Conservation (phyloP, 92 coral and sea anemone genomes). For the Scolanthus callimorphus region DNA sequence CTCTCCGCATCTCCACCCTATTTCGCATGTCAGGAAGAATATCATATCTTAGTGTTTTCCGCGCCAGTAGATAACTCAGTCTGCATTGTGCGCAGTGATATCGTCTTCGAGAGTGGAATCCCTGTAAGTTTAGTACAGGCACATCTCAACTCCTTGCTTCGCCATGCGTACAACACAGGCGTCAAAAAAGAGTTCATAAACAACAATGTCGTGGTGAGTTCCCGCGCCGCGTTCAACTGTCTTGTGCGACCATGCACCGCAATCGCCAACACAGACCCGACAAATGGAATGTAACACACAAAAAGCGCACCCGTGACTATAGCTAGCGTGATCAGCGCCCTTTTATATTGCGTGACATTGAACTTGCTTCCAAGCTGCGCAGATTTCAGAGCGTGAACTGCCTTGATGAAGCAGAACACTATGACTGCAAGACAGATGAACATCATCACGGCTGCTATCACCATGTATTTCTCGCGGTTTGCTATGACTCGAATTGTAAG, state of each 20-base stretch:
- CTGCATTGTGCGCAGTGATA: background rate
- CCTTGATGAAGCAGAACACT: slow-evolving; percentile 20
- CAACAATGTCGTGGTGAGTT: slow-evolving; percentile 12
- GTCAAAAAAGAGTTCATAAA: slow-evolving; percentile 23
- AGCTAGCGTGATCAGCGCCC: slow-evolving; percentile 9
- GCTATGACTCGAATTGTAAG: slow-evolving; percentile 19
- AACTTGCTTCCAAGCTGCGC: background rate
- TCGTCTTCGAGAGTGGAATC: background rate
- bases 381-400: slow-evolving; percentile 7
- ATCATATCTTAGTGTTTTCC: background rate
- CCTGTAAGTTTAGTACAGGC: slow-evolving; percentile 5
- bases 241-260: slow-evolving; percentile 24
- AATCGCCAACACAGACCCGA: slow-evolving; percentile 10
- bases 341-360: background rate
- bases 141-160: slow-evolving; percentile 14
- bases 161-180: slow-evolving; percentile 13
- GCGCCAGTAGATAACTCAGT: background rate
- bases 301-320: slow-evolving; percentile 3
- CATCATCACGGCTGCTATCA: slow-evolving; percentile 20
- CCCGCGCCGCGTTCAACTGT: slow-evolving; percentile 19
- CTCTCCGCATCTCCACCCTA: too few species aligned
- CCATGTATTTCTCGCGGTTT: slow-evolving; percentile 32
- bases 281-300: slow-evolving; percentile 20
- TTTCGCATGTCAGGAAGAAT: too few species aligned
- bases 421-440: slow-evolving; percentile 16